These are phyloP conservation scores for Rhabditophanes sp. DNA, from an alignment of 2,888 invertebrate species.

Conservation along the genomic window DNA sequence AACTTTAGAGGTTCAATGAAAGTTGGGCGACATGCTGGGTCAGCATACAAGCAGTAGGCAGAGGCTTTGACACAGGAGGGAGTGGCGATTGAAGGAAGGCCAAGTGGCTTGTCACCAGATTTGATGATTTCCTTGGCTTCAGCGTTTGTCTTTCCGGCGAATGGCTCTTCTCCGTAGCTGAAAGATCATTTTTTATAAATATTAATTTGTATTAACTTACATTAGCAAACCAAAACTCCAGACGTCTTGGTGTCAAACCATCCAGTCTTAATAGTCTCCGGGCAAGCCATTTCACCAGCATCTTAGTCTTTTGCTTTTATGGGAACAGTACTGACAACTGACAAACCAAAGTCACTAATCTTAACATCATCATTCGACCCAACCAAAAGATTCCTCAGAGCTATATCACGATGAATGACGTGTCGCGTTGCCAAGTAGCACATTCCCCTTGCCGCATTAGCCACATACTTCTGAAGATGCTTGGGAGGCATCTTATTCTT, in stretches of 20 bases:
- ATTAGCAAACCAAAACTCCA: constrained; percentile 1
- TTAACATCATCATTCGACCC: constrained; percentile 5
- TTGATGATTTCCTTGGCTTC: no score
- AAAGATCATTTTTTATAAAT: no score
- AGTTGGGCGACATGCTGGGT: no score
- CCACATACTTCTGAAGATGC: no score
- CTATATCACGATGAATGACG: constrained; percentile 3
- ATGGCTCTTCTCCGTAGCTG: no score
- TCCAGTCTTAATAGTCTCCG: constrained; percentile 1
- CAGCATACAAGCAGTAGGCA: no score
- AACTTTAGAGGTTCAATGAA: no score
- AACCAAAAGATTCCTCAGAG: constrained; percentile 3
- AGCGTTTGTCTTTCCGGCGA: no score
- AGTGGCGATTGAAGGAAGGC: no score
- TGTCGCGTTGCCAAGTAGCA: constrained; percentile 5
- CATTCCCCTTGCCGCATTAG: constrained; percentile 4
- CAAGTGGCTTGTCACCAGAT: no score
- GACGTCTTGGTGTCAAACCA: not conserved
- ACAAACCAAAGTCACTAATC: constrained; percentile 5
- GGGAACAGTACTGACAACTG: not conserved
- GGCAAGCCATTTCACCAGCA: constrained; percentile 1
- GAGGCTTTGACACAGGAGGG: no score
- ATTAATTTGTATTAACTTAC: not conserved
- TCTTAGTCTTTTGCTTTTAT: not conserved
- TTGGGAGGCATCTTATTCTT: no score